Evolutionary conservation across 2,113 vertebrate species (phyloP).

Genomic region (Calidris pygmaea): DNA sequence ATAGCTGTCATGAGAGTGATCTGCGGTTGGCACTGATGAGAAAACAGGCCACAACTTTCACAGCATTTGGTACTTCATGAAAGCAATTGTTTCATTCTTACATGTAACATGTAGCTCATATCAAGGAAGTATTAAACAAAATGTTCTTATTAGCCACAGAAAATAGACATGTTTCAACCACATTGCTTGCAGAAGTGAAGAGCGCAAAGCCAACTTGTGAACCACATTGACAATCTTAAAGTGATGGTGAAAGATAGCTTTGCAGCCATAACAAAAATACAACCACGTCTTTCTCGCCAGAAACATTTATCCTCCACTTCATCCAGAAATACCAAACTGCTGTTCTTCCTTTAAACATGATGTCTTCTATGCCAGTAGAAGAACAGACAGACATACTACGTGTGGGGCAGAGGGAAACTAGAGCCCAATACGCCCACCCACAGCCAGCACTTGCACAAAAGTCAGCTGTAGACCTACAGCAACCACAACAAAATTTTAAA

Average conservation of each 20-base stretch:
- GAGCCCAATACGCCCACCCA: background rate
- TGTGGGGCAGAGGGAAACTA: background rate
- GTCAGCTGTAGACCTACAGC: background rate
- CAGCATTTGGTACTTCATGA: background rate
- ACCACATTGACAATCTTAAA: background rate
- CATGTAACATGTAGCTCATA: background rate
- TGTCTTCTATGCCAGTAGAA: background rate
- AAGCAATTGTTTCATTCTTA: background rate
- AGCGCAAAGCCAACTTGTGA: background rate
- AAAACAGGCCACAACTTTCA: background rate
- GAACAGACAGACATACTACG: background rate
- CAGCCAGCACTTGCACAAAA: background rate
- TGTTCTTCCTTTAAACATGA: background rate
- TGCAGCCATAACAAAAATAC: background rate
- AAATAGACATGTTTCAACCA: background rate
- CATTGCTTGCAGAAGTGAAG: background rate
- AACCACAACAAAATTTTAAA: background rate
- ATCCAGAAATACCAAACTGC: background rate
- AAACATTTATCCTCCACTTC: background rate
- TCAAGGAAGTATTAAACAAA: background rate
- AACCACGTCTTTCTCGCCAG: background rate
- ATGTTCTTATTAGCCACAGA: background rate
- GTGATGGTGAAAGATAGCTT: background rate
- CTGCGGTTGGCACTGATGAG: background rate
- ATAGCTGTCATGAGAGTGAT: background rate